Percentiles rank a stretch among this genome's conserved stretches.
phyloP scores from a whole-genome alignment of 2,888 invertebrate genomes.

The Lithophane ornitopus region DNA sequence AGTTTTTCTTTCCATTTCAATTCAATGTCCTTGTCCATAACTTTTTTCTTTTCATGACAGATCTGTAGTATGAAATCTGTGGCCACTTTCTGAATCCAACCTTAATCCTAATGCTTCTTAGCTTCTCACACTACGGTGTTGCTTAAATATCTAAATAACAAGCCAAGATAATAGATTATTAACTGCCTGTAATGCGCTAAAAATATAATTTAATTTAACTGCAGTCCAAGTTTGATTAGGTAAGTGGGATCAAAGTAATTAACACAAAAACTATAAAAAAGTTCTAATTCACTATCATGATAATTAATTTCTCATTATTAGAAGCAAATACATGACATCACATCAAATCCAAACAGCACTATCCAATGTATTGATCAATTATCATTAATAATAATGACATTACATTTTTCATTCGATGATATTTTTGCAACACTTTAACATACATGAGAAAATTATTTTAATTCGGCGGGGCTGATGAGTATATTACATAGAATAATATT shows the following conservation, averaged over 20 bases:
- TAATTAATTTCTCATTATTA: slow-evolving; percentile 14
- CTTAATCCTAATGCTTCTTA: slow-evolving; percentile 77
- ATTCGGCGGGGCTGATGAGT: slow-evolving; percentile 66
- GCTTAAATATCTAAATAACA: slow-evolving; percentile 63
- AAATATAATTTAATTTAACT: slow-evolving; percentile 14
- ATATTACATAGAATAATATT: slow-evolving; percentile 7
- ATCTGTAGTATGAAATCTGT: slow-evolving; percentile 33
- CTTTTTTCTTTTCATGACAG: slow-evolving; percentile 32
- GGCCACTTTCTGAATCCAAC: slow-evolving; percentile 58
- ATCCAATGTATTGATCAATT: slow-evolving; percentile 15
- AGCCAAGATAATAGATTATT: neutral
- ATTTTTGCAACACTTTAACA: slow-evolving; percentile 68
- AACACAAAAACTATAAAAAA: neutral
- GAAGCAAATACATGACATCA: slow-evolving; percentile 36
- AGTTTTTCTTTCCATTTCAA: neutral
- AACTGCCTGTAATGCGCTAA: neutral
- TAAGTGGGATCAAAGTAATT: slow-evolving; percentile 28
- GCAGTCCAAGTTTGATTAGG: slow-evolving; percentile 18
- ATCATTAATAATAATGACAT: slow-evolving; percentile 33
- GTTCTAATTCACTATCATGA: neutral
- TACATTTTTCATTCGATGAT: slow-evolving; percentile 49
- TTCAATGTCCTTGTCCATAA: neutral
- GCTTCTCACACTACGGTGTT: slow-evolving; percentile 78
- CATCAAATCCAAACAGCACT: slow-evolving; percentile 19
- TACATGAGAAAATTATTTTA: slow-evolving; percentile 69